Evolutionary conservation across 2,797 vertebrate genomes (phyloP), one percentile per base, ranked within the genome.

Genomic region (Caiman crocodilus): DNA sequence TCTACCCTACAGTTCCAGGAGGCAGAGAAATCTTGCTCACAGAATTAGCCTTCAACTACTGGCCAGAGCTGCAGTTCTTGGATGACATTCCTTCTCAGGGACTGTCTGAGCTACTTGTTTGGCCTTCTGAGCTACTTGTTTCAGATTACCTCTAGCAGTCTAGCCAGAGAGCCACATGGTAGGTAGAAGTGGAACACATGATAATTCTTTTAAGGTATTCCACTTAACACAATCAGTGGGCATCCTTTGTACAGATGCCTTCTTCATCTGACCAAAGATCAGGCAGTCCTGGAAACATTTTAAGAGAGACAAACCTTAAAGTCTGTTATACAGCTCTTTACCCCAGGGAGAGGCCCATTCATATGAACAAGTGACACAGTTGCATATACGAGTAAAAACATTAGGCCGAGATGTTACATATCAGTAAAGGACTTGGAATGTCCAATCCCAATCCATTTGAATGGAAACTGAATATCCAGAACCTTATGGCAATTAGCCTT

Each of bases 401-500:
- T 11, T 1, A 21, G 5, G 15, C 0, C 0, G 73, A 79, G 30
- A 87, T 35, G 35, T 82, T 64, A 18, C 75, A 77, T 75, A 7
- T 35, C 11, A 73, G 8, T 42, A 26, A 71, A 30, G 30, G 65
- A 11, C 5, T 67, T 32, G 30, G n/a, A 20, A 32, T 32, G 30
- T 20, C 32, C 30, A 67, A 28, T 28, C 21, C 30, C 20, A 67
- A 73, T 73, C 50, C 14, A 73, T 26, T 7, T 73, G 35, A 0
- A 78, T 78, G 58, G 58, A 82, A 64, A 15, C 1, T 0, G 7
- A 84, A 0, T 0, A 4, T 61, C 28, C 14, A 23, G 35, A 71
- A 23, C 4, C 61, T 0, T 4, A 26, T 0, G 0, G 76, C 14
- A 3, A 6, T 1, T 3, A 4, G 1, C 2, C 1, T 0, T 4